Evolutionary conservation across 1,140 invertebrate genomes (phyloP).

Genomic region (Platorchestia sp.): DNA sequence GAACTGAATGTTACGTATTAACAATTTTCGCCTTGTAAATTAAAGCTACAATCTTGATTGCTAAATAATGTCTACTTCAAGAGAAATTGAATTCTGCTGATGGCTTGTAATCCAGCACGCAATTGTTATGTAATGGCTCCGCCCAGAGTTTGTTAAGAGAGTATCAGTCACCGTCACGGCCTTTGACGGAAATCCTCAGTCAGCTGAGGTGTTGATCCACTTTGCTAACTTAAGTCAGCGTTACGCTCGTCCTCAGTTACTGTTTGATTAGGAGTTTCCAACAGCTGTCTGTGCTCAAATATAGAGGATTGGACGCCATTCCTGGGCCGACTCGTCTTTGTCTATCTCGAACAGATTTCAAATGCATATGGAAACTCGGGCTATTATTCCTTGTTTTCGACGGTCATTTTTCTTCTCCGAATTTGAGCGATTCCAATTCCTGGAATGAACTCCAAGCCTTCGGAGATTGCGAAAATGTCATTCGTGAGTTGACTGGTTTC

Average conservation of each 20-base stretch:
- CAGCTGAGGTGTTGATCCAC: not conserved
- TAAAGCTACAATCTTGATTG: too few species aligned
- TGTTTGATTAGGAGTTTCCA: constrained; percentile 9
- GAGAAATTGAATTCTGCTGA: not conserved
- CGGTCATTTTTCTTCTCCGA: not conserved
- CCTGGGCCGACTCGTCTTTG: not conserved
- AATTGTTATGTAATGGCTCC: not conserved
- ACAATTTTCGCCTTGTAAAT: too few species aligned
- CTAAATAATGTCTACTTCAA: too few species aligned
- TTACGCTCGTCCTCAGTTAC: not conserved
- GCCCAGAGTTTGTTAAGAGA: not conserved
- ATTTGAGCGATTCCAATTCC: not conserved
- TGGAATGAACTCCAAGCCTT: not conserved
- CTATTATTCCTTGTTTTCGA: not conserved
- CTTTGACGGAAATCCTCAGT: not conserved
- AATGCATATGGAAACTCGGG: not conserved
- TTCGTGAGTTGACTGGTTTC: not conserved
- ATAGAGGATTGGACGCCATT: not conserved
- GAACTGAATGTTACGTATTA: too few species aligned
- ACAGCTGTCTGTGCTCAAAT: not conserved
- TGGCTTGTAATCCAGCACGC: not conserved
- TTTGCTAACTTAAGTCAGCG: not conserved
- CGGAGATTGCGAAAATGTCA: not conserved
- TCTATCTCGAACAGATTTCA: not conserved
- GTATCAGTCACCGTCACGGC: not conserved